Evolutionary conservation across 2,888 invertebrate species (phyloP).

Genomic region (Drosophila flavopinicola): DNA sequence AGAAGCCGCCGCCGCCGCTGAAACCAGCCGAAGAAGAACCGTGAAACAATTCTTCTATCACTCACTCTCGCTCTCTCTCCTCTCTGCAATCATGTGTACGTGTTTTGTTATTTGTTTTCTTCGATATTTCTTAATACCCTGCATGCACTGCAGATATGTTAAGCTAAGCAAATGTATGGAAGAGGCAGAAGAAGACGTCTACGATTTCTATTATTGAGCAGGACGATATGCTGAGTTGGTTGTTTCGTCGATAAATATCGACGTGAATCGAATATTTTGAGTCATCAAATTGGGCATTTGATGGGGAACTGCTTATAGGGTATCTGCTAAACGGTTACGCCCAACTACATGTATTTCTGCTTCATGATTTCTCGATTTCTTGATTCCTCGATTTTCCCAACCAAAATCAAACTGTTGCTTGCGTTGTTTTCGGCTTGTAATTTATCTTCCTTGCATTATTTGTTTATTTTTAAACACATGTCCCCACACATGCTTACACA

Average conservation of each 20-base stretch:
- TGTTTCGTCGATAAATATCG: background rate
- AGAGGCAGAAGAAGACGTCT: background rate
- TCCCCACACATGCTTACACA: constrained; percentile 25
- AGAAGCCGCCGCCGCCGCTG: constrained; percentile 9
- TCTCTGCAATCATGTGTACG: constrained; percentile 65
- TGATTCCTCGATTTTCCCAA: constrained; percentile 30
- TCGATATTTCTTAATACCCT: constrained; percentile 9
- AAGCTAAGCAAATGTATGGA: background rate
- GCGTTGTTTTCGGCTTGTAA: constrained; percentile 33
- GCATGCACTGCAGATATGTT: background rate
- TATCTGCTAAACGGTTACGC: background rate
- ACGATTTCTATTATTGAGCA: no score
- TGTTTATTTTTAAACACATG: constrained; percentile 76
- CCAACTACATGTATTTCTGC: background rate
- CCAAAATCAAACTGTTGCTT: constrained; percentile 40
- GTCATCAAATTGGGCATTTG: background rate
- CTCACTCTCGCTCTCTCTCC: constrained; percentile 3
- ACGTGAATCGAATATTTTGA: no score
- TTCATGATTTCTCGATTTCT: constrained; percentile 35
- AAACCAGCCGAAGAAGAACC: constrained; percentile 36
- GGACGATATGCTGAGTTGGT: background rate
- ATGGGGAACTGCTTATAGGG: no score
- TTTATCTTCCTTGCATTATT: constrained; percentile 62
- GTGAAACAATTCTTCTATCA: constrained; percentile 30
- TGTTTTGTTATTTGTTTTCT: constrained; percentile 38